These are phyloP conservation scores for Clarias fuscus DNA, from an alignment of 2,797 vertebrate species.

Conservation along the genomic window DNA sequence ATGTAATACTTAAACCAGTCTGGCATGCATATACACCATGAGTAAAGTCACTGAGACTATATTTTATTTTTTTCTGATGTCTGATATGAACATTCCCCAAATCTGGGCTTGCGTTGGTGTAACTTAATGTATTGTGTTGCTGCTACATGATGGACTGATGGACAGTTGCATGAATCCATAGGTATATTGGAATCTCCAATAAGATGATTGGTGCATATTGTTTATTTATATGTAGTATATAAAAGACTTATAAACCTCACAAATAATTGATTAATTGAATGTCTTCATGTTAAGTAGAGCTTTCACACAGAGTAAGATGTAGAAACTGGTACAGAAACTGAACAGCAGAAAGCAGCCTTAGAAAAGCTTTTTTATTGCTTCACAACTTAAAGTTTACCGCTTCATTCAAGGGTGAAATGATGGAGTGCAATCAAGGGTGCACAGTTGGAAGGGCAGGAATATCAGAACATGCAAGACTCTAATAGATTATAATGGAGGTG, in stretches of 20 bases:
- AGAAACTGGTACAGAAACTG: neutral
- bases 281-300: neutral
- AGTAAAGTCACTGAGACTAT: neutral
- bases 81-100: neutral
- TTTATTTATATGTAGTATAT: neutral
- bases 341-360: neutral
- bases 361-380: neutral
- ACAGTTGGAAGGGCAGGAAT: neutral
- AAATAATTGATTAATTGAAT: neutral
- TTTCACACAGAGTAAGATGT: neutral
- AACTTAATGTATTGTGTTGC: neutral
- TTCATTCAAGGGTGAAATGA: conserved; percentile 30
- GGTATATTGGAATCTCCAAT: neutral
- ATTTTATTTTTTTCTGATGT: neutral
- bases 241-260: neutral
- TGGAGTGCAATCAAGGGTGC: conserved; percentile 30
- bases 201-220: neutral
- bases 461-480: conserved; percentile 27
- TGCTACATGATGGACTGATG: neutral
- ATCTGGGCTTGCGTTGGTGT: neutral
- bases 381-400: neutral
- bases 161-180: neutral
- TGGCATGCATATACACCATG: neutral
- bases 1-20: neutral
- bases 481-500: conserved; percentile 38